Conservation (phyloP, 2,113 vertebrate species). For the Romanogobio albipinnatus region DNA sequence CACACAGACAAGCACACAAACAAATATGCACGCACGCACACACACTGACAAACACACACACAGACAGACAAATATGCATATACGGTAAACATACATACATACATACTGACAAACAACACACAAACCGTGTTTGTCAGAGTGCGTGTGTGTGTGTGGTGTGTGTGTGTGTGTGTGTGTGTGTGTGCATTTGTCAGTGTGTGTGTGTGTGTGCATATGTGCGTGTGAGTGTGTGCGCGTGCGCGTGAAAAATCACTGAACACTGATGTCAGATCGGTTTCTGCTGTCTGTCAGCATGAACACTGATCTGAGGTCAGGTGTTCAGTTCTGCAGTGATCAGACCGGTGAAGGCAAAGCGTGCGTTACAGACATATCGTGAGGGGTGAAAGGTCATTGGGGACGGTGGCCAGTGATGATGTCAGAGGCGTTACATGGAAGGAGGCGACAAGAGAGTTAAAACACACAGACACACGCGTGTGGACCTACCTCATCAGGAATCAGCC, state of each 20-base stretch:
- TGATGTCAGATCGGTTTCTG: background rate
- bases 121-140: no score
- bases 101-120: no score
- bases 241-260: background rate
- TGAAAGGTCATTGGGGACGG: slow-evolving; percentile 36
- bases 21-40: no score
- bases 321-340: background rate
- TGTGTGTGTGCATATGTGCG: accelerated
- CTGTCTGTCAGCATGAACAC: background rate
- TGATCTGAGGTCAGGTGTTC: slow-evolving; percentile 6
- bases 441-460: slow-evolving; percentile 41
- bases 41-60: no score
- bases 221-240: no score
- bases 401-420: slow-evolving; percentile 32
- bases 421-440: background rate
- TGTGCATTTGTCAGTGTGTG: no score
- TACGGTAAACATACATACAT: no score
- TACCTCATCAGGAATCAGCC: slow-evolving; percentile 94
- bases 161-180: no score
- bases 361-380: slow-evolving; percentile 29
- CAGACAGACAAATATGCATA: no score
- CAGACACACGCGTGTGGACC: slow-evolving; percentile 63
- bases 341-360: background rate
- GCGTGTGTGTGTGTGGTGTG: no score
- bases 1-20: no score